Evolutionary conservation across 2,797 vertebrate species (phyloP).

Genomic region (Tragopan temminckii): DNA sequence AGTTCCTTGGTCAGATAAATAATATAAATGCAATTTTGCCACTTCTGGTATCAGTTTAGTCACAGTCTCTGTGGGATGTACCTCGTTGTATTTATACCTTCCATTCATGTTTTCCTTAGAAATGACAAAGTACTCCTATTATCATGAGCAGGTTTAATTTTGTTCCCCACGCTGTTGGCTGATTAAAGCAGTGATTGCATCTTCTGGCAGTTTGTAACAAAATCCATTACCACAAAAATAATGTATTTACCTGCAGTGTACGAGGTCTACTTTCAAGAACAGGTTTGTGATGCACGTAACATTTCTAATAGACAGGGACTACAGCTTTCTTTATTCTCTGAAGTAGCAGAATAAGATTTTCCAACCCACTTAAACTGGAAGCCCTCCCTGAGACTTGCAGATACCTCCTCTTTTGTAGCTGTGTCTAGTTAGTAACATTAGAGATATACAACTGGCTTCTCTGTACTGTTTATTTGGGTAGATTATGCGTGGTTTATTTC

Average conservation of each 20-base stretch:
- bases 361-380: background rate
- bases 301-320: background rate
- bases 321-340: too few species aligned
- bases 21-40: background rate
- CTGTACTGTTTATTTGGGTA: background rate
- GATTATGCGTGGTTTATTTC: background rate
- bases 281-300: background rate
- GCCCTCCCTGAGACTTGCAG: background rate
- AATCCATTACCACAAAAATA: constrained; percentile 27
- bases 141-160: background rate
- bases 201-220: constrained; percentile 35
- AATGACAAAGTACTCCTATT: background rate
- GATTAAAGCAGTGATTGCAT: constrained; percentile 27
- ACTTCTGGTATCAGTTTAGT: background rate
- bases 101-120: background rate
- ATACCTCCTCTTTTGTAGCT: background rate
- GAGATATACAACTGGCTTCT: too few species aligned
- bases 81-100: background rate
- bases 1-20: constrained; percentile 14
- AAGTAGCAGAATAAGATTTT: too few species aligned
- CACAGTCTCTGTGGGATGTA: background rate
- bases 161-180: background rate
- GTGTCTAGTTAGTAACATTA: constrained; percentile 27
- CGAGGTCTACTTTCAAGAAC: background rate
- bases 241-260: background rate